Base-by-base conservation (phyloP, 2,113 vertebrate genomes). In the Neofelis nebulosa region DNA sequence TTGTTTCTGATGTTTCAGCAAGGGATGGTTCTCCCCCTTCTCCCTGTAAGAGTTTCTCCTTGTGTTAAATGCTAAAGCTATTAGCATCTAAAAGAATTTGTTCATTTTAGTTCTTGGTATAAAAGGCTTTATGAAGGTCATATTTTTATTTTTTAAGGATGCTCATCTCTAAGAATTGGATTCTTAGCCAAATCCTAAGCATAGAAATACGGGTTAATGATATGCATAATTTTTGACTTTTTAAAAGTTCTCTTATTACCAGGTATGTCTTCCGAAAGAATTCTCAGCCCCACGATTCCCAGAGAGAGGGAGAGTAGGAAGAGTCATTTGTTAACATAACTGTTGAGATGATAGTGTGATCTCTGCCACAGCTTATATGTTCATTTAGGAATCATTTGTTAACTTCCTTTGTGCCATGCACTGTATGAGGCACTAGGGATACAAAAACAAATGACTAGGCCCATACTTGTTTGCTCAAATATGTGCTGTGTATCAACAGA, bases 1-100 rank as follows among this genome's bases (percentile, higher is more conserved):
- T 87, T 94, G 79, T 93, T 78, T 89, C 57, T 95, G 81, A 29
- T 94, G 12, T 95, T 97, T 85, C 63, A 57, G 31, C 68, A 93
- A 90, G 16, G 93, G 57, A 10, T 65, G 50, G 33, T 89, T 5
- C 38, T 55, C 16, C 8, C 69, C 7, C 27, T 86, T 31, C 4
- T 81, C 45, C 16, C 52, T 19, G 48, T 7, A 74, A 1, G 36
- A 85, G 11, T 95, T 97, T 91, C 14, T 91, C 13, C 41, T 11
- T 78, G 27, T 94, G 71, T 82, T 95, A 80, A 82, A 57, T 91
- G 16, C 85, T 93, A 88, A 91, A 91, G 41, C 29, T 73, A 6
- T 89, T 89, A 86, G 61, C 57, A 65, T 92, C 14, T 84, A 55
- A 80, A 82, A 76, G 18, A 95, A 86, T 82, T 93, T 89, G 63